These are phyloP conservation scores for Callosobruchus maculatus DNA, from an alignment of 2,888 invertebrate species.

Conservation along the genomic window DNA sequence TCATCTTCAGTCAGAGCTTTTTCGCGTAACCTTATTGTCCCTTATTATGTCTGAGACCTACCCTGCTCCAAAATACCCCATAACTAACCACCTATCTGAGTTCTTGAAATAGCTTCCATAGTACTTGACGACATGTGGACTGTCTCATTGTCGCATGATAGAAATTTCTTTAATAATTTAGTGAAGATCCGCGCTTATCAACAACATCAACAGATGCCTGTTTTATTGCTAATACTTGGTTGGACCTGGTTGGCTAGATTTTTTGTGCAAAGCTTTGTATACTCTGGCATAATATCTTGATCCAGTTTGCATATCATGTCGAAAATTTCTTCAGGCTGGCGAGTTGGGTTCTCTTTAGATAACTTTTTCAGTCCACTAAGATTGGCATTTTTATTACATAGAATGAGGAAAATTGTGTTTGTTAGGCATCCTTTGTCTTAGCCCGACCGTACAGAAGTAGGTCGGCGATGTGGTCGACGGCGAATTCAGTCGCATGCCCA, in stretches of 20 bases:
- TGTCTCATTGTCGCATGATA: slow-evolving; percentile 99
- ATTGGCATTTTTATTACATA: slow-evolving; percentile 5
- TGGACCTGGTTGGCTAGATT: no score
- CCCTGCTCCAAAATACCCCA: slow-evolving; percentile 99
- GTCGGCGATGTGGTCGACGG: no score
- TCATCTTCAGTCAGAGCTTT: slow-evolving; percentile 95
- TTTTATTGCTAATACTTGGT: slow-evolving; percentile 94
- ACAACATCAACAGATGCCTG: slow-evolving; percentile 98
- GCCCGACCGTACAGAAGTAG: no score
- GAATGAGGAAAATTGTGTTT: no score
- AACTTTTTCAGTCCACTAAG: slow-evolving; percentile 87
- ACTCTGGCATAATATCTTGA: slow-evolving; percentile 97
- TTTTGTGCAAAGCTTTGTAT: slow-evolving; percentile 97
- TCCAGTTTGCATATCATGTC: slow-evolving; percentile 99
- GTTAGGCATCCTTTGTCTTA: no score
- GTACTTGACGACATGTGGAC: slow-evolving; percentile 98
- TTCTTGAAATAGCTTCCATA: slow-evolving; percentile 99
- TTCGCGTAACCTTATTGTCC: slow-evolving; percentile 91
- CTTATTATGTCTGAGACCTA: slow-evolving; percentile 99
- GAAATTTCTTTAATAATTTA: slow-evolving; percentile 99
- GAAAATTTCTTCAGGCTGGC: slow-evolving; percentile 98
- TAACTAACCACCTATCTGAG: slow-evolving; percentile 99
- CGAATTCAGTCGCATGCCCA: no score
- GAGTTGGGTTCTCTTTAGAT: slow-evolving; percentile 93
- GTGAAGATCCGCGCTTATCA: slow-evolving; percentile 97